Evolutionary conservation across 23 tunicate species (phyloP).

Genomic region (Clavelina lepadiformis): DNA sequence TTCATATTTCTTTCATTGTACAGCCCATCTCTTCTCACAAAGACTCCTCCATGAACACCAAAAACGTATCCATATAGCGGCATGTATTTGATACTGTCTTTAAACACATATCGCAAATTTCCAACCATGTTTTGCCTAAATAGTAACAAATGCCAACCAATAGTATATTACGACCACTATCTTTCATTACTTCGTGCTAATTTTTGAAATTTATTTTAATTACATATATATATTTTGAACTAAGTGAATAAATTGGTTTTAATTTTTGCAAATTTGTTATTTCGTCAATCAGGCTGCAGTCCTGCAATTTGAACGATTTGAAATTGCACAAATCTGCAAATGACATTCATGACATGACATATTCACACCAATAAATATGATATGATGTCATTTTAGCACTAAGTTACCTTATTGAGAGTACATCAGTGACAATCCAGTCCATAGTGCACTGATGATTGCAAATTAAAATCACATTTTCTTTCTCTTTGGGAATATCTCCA

Average conservation of each 20-base stretch:
- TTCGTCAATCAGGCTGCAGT: neutral
- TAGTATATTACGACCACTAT: too few relatives aligned
- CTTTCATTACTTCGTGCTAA: too few relatives aligned
- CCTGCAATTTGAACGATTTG: neutral
- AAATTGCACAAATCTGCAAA: too few relatives aligned
- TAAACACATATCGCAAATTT: constrained; percentile 55
- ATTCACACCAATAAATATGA: too few relatives aligned
- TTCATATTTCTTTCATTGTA: constrained; percentile 52
- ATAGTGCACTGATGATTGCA: constrained; percentile 66
- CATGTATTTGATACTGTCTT: constrained; percentile 40
- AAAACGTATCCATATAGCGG: constrained; percentile 58
- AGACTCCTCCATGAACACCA: constrained; percentile 57
- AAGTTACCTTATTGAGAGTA: constrained; percentile 37
- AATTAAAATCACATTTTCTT: constrained; percentile 46
- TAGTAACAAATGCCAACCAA: neutral
- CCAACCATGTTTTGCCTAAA: constrained; percentile 48
- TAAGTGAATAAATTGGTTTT: neutral
- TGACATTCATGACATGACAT: too few relatives aligned
- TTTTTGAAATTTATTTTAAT: too few relatives aligned
- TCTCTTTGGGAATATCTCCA: constrained; percentile 38
- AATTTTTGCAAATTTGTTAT: neutral
- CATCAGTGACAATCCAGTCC: constrained; percentile 61
- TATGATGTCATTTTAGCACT: neutral
- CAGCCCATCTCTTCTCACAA: constrained; percentile 48
- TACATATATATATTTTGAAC: too few relatives aligned